Evolutionary conservation across 2,113 vertebrate species (phyloP).

Genomic region (Ageneiosus marmoratus): DNA sequence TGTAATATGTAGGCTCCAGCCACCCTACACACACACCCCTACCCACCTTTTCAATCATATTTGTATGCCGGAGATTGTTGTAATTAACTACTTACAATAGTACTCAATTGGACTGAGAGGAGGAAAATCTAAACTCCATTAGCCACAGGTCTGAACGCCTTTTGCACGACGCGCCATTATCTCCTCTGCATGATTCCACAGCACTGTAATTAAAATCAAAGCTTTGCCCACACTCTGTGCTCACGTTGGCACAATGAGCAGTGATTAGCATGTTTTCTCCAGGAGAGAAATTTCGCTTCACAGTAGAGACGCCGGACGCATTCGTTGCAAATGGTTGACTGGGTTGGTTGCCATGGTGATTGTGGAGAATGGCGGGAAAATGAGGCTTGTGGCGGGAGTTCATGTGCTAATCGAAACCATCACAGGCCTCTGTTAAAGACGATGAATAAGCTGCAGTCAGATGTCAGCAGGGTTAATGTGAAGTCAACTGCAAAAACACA

Average conservation of each 20-base stretch:
- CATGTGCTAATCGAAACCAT: constrained; percentile 6
- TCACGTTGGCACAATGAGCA: constrained; percentile 37
- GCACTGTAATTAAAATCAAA: constrained; percentile 46
- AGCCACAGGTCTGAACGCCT: constrained; percentile 33
- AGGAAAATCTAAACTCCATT: constrained; percentile 35
- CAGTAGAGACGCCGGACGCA: neutral
- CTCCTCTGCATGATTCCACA: constrained; percentile 28
- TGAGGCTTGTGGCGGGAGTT: constrained; percentile 23
- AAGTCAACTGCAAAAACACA: constrained; percentile 29
- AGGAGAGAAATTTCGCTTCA: constrained; percentile 26
- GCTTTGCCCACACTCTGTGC: constrained; percentile 47
- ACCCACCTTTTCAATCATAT: constrained; percentile 32
- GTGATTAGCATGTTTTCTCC: constrained; percentile 50
- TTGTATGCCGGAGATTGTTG: constrained; percentile 18
- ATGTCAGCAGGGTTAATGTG: constrained; percentile 30
- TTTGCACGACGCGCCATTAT: constrained; percentile 43
- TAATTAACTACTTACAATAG: constrained; percentile 47
- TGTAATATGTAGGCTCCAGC: constrained; percentile 25
- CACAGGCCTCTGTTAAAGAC: constrained; percentile 4
- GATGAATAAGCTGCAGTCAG: constrained; percentile 29
- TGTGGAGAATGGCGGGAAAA: constrained; percentile 37
- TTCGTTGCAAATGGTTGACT: neutral
- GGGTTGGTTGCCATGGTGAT: constrained; percentile 21
- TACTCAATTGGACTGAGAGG: constrained; percentile 35
- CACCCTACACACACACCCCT: constrained; percentile 48